phyloP scores from a whole-genome alignment of 2,113 vertebrate genomes.

The Rhineura floridana region DNA sequence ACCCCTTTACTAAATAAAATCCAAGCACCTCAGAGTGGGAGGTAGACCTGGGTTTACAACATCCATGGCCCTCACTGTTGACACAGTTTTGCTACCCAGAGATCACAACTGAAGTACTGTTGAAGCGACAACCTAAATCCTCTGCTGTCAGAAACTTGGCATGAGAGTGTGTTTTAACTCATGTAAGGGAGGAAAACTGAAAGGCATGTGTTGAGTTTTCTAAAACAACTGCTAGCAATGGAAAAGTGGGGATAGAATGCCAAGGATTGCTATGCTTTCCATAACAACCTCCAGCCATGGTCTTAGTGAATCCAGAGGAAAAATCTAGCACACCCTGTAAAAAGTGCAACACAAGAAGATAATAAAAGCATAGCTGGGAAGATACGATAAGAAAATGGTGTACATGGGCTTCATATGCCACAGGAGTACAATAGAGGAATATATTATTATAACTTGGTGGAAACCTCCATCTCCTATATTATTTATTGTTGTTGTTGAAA shows the following conservation, averaged over 20 bases:
- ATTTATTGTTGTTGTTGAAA: too few relatives aligned
- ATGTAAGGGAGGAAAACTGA: not conserved
- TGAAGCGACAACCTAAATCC: constrained; percentile 15
- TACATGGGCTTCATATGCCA: not conserved
- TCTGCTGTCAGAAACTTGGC: not conserved
- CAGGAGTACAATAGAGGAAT: not conserved
- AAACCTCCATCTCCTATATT: not conserved
- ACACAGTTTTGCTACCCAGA: not conserved
- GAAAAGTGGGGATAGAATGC: not conserved
- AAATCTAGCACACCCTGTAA: not conserved
- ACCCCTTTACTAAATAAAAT: not conserved
- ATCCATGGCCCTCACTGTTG: not conserved
- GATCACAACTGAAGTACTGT: constrained; percentile 10
- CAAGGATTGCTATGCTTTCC: constrained; percentile 7
- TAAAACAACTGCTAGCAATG: not conserved
- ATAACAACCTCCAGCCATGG: not conserved
- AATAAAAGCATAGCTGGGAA: not conserved
- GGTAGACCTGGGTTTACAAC: not conserved
- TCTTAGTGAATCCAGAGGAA: not conserved
- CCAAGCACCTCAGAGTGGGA: not conserved
- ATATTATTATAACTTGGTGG: too few relatives aligned
- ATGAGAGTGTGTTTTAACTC: not conserved
- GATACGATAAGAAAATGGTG: not conserved
- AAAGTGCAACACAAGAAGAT: not conserved
- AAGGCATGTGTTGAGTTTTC: constrained; percentile 18